Evolutionary conservation across 2,888 invertebrate genomes (phyloP).

Genomic region (Auanema sp.): DNA sequence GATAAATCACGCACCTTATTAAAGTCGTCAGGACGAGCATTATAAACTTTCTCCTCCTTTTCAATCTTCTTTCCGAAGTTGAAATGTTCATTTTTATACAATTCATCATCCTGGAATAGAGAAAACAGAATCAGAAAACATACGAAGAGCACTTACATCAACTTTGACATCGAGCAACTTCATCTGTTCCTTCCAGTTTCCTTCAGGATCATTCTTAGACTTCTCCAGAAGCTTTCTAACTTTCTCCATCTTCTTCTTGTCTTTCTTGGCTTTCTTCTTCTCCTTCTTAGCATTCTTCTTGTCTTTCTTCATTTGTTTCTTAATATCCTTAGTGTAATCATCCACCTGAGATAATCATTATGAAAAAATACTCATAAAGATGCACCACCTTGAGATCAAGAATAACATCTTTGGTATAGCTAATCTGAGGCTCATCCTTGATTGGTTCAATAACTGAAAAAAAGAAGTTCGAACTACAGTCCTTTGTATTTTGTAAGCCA

Average conservation of each 20-base stretch:
- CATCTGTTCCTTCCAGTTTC: slow-evolving; percentile 48
- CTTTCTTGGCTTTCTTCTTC: slow-evolving; percentile 43
- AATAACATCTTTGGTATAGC: slow-evolving; percentile 15
- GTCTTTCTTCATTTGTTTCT: slow-evolving; percentile 37
- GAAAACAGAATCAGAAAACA: background rate
- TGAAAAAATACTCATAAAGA: background rate
- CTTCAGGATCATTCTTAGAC: slow-evolving; percentile 43
- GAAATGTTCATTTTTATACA: slow-evolving; percentile 60
- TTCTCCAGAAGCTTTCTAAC: slow-evolving; percentile 37
- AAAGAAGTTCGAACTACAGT: background rate
- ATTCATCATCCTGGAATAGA: slow-evolving; percentile 54
- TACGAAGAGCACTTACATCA: slow-evolving; percentile 12
- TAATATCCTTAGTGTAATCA: slow-evolving; percentile 23
- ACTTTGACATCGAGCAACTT: slow-evolving; percentile 38
- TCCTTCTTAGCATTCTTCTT: slow-evolving; percentile 46
- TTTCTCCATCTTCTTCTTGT: slow-evolving; percentile 52
- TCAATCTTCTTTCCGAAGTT: slow-evolving; percentile 59
- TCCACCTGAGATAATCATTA: slow-evolving; percentile 11
- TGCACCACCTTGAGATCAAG: slow-evolving; percentile 17
- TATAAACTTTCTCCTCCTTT: slow-evolving; percentile 50
- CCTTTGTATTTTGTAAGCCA: background rate
- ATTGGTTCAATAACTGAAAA: slow-evolving; percentile 17
- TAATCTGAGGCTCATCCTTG: slow-evolving; percentile 20
- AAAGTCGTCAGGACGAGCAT: slow-evolving; percentile 58
- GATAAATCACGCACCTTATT: slow-evolving; percentile 42